Evolutionary conservation across 1,140 invertebrate genomes (phyloP), one percentile per base, ranked within the genome.

Genomic region (Diorhabda carinulata): DNA sequence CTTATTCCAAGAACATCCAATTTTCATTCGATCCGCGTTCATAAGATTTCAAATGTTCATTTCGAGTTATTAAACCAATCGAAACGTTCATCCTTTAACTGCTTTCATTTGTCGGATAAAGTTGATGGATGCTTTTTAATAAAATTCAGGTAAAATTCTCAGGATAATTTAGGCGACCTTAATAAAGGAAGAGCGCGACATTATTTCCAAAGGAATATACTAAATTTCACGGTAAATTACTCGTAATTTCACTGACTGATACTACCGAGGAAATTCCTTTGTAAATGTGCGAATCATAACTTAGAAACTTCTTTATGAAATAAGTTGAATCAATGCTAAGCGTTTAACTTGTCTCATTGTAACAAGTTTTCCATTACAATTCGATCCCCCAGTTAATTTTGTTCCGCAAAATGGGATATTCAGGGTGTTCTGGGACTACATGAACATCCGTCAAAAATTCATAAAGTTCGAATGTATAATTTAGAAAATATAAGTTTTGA

Each of bases 111-210:
- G 47, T 52, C 47, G 6, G 47, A 52, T 52, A 52, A 52, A 52
- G 10, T 61, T 61, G 59, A 61, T 61, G 25, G 59, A 61, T 61
- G 59, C 59, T 41, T 61, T 61, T 61, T 61, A 61, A 61, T 61
- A 61, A 61, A 61, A 61, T 40, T 61, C 59, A 41, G 25, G 59
- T 43, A 43, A 61, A 43, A 61, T 43, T n/a, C 42, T 43, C 25
- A n/a, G 25, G 59, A 61, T 61, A 61, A 61, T 61, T 41, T 61
- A 61, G 59, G 42, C 25, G 59, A 8, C 59, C 59, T 61, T 61
- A 61, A 61, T 41, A 40, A 61, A 8, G 59, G 59, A 61, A 52
- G 47, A 52, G 47, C 2, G 25, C 59, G 59, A 61, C 59, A 61
- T 41, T 43, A 61, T 61, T 61, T 61, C 8, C 25, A 41, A n/a